Evolutionary conservation across 2,797 vertebrate genomes (phyloP).

Genomic region (Melanogrammus aeglefinus): DNA sequence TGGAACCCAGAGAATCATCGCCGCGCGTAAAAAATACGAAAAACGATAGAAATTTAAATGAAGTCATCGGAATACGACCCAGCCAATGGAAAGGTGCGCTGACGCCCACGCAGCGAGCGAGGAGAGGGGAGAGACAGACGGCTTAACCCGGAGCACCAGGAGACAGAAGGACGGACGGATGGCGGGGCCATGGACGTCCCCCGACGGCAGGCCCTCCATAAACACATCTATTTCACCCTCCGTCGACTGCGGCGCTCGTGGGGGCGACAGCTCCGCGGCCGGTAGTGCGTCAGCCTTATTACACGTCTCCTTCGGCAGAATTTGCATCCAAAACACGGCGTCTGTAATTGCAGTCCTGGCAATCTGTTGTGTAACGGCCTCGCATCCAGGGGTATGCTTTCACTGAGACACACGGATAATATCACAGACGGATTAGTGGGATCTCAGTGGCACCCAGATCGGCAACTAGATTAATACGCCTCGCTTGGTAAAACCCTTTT

Average conservation of each 20-base stretch:
- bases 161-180: constrained; percentile 44
- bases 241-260: constrained; percentile 54
- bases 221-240: constrained; percentile 64
- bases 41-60: constrained; percentile 25
- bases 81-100: constrained; percentile 38
- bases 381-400: constrained; percentile 54
- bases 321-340: constrained; percentile 31
- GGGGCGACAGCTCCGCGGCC: constrained; percentile 37
- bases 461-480: constrained; percentile 63
- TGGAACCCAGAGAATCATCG: constrained; percentile 23
- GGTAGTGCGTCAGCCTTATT: constrained; percentile 26
- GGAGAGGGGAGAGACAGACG: constrained; percentile 38
- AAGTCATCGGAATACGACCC: constrained; percentile 46
- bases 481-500: constrained; percentile 54
- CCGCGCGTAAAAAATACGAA: background rate
- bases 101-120: constrained; percentile 33
- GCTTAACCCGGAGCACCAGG: constrained; percentile 37
- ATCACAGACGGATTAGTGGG: constrained; percentile 57
- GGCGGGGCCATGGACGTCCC: constrained; percentile 17
- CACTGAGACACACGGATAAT: constrained; percentile 43
- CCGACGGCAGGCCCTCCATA: constrained; percentile 46
- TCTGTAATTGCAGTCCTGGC: constrained; percentile 23
- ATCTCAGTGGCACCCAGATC: constrained; percentile 43
- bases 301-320: constrained; percentile 27
- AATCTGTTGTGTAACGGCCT: constrained; percentile 48